These are phyloP conservation scores for Thermophis baileyi DNA, from an alignment of 2,113 vertebrate genomes.

Conservation along the genomic window DNA sequence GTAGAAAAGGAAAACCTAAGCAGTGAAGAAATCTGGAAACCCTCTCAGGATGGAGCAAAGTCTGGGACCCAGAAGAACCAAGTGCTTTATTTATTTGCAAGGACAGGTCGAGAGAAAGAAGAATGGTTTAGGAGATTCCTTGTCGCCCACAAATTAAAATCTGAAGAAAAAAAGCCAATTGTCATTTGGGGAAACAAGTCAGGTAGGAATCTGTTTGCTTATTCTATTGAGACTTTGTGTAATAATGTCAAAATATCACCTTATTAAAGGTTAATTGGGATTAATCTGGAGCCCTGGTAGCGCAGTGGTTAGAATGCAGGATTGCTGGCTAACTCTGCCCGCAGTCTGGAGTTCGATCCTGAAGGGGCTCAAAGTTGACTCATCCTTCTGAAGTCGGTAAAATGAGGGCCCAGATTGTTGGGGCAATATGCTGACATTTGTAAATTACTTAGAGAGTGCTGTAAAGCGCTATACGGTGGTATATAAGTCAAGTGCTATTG, in stretches of 20 bases:
- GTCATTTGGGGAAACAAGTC: conserved; percentile 75
- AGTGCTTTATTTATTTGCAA: conserved; percentile 92
- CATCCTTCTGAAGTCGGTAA: background rate
- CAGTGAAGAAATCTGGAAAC: conserved; percentile 78
- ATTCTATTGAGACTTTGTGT: background rate
- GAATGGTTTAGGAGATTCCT: conserved; percentile 95
- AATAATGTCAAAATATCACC: background rate
- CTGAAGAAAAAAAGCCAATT: conserved; percentile 74
- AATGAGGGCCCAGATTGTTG: background rate
- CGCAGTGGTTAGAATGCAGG: background rate
- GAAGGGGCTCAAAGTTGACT: background rate
- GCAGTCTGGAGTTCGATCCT: background rate
- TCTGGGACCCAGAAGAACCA: conserved; percentile 70
- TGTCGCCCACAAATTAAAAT: conserved; percentile 81
- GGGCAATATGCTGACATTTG: background rate
- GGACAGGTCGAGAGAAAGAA: conserved; percentile 95
- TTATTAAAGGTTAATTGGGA: background rate
- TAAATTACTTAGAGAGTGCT: background rate
- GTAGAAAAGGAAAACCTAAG: conserved; percentile 71
- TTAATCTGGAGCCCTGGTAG: background rate
- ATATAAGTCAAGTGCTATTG: background rate
- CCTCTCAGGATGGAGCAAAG: conserved; percentile 62
- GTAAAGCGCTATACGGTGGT: background rate
- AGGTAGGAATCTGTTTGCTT: conserved; percentile 61
- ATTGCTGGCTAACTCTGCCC: background rate